Evolutionary conservation across 2,888 invertebrate genomes (phyloP), one percentile per base, ranked within the genome.

Genomic region (Parelbella ahira): DNA sequence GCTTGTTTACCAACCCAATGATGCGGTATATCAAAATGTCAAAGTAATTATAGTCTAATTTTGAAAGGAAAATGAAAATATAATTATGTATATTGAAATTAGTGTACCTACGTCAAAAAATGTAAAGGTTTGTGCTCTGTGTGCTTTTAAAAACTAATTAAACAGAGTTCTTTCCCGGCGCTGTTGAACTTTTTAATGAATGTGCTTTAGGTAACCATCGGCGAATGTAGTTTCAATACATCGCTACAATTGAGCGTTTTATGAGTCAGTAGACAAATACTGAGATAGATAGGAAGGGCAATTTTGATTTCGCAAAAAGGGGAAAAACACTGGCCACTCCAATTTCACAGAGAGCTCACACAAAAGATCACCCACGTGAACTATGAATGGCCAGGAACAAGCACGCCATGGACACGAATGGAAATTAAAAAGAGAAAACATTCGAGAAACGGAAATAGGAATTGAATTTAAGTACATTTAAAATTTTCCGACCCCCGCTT

Each of bases 381-480:
- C 86, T 84, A 81, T 82, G 81, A 83, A 83, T 81, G 78, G 75
- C 61, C 71, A 72, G 79, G 80, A 77, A 82, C 79, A 77, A 76
- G 67, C 74, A 60, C 62, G 66, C 65, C 49, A 68, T 69, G 68
- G 70, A 68, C 70, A 68, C 76, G 74, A 77, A 79, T 79, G 68
- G 66, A 76, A 82, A 83, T 65, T 80, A 77, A 76, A 82, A 79
- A 83, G 77, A 72, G 73, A 78, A 78, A 77, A 69, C 74, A 72
- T 71, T 69, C 62, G 58, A 61, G 63, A 73, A 69, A 73, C 77
- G 76, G 78, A 81, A 81, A 77, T 68, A 71, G 68, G 79, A 82
- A 86, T 86, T 79, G 81, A 80, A 84, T 86, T 84, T 82, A 82
- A 87, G 86, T 78, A 82, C 79, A 80, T 83, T 84, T 82, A 75